These are phyloP conservation scores for Trichopoda pennipes DNA, from an alignment of 2,888 invertebrate species.

Conservation along the genomic window DNA sequence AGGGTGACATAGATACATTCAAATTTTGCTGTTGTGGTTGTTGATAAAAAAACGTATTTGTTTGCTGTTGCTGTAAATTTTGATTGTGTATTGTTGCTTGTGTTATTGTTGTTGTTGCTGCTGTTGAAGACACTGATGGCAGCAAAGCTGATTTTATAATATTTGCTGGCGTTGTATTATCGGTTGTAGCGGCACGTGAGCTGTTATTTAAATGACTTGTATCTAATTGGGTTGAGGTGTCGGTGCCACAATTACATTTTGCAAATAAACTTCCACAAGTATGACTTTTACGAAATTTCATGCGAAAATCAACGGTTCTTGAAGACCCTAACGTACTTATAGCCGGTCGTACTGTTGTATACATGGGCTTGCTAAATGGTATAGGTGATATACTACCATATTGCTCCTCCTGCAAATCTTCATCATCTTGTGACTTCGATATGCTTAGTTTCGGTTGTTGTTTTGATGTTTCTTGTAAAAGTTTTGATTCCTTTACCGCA, in stretches of 20 bases:
- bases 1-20: conserved; percentile 61
- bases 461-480: conserved; percentile 35
- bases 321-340: conserved; percentile 69
- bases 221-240: conserved; percentile 58
- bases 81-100: conserved; percentile 51
- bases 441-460: conserved; percentile 56
- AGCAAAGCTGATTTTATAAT: conserved; percentile 7
- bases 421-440: conserved; percentile 69
- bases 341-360: conserved; percentile 21
- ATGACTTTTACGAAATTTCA: conserved; percentile 76
- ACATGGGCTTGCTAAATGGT: conserved; percentile 14
- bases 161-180: conserved; percentile 23
- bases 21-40: conserved; percentile 46
- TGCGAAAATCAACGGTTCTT: conserved; percentile 71
- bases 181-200: conserved; percentile 61
- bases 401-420: conserved; percentile 43
- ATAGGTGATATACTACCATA: conserved; percentile 71
- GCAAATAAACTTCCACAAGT: conserved; percentile 78
- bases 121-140: conserved; percentile 1
- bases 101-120: conserved; percentile 38
- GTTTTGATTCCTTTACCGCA: not conserved
- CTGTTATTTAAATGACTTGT: conserved; percentile 34
- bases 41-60: conserved; percentile 14
- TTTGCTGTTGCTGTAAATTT: conserved; percentile 37
- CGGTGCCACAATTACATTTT: conserved; percentile 74